Percentiles rank a stretch among this genome's conserved stretches.
Conservation (phyloP, 1,140 invertebrate species). For the Rhyzopertha dominica region DNA sequence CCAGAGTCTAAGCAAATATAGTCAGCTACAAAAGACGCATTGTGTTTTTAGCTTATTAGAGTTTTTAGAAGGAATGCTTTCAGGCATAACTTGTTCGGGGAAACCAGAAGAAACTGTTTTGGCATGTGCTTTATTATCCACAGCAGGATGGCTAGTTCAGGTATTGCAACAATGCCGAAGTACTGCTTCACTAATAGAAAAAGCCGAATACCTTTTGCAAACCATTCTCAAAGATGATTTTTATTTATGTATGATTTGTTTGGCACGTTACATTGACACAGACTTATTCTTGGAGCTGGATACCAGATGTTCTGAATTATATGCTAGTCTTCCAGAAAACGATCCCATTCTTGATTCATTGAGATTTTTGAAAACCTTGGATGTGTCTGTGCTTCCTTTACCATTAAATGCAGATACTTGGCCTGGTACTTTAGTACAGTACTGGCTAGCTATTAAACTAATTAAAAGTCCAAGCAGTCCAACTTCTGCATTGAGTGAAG, state of each 20-base stretch:
- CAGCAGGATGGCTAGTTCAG: constrained; percentile 78
- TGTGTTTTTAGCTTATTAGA: constrained; percentile 82
- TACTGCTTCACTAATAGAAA: constrained; percentile 61
- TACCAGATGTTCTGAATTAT: constrained; percentile 70
- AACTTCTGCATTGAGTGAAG: constrained; percentile 69
- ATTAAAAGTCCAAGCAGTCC: constrained; percentile 71
- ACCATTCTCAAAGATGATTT: constrained; percentile 70
- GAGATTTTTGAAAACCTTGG: constrained; percentile 55
- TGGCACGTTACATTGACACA: constrained; percentile 56
- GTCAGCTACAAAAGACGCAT: constrained; percentile 81
- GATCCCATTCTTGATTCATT: constrained; percentile 50
- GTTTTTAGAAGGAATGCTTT: constrained; percentile 74
- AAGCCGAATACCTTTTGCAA: constrained; percentile 63
- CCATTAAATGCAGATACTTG: constrained; percentile 56
- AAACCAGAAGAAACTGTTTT: constrained; percentile 78
- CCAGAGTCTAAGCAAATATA: constrained; percentile 83
- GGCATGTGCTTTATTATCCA: constrained; percentile 67
- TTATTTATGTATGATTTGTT: constrained; percentile 73
- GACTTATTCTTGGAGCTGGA: constrained; percentile 57
- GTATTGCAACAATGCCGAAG: constrained; percentile 56
- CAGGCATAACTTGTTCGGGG: constrained; percentile 60
- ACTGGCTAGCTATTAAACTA: constrained; percentile 63
- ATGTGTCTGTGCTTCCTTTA: constrained; percentile 56
- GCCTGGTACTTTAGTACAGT: constrained; percentile 70
- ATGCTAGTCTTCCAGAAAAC: constrained; percentile 47